These are phyloP conservation scores for Eupithecia tripunctaria DNA, from an alignment of 2,888 invertebrate genomes.

Conservation along the genomic window DNA sequence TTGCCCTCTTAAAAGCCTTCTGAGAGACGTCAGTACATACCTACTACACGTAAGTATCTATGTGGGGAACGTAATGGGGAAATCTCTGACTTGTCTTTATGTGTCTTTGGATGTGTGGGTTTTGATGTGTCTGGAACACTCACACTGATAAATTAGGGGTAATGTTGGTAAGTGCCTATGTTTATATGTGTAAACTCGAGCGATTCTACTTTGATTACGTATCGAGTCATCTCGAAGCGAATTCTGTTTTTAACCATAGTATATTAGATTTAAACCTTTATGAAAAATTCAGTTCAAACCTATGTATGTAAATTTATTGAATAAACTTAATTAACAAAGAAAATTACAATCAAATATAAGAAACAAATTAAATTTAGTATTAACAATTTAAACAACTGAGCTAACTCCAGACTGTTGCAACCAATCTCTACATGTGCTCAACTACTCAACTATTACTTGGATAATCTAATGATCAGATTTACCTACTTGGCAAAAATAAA, in stretches of 20 bases:
- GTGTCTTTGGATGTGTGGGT: constrained; percentile 30
- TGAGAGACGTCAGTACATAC: constrained; percentile 71
- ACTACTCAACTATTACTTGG: too few species aligned
- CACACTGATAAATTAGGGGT: constrained; percentile 3
- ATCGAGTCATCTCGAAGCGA: too few species aligned
- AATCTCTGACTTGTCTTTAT: constrained; percentile 49
- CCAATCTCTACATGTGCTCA: too few species aligned
- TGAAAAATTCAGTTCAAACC: not conserved
- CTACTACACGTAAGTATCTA: constrained; percentile 71
- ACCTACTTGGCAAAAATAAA: too few species aligned
- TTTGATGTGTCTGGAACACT: constrained; percentile 25
- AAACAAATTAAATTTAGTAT: too few species aligned
- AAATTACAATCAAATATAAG: too few species aligned
- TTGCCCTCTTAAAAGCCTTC: constrained; percentile 80
- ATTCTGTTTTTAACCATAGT: not conserved
- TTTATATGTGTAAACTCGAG: not conserved
- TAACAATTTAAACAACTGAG: too few species aligned
- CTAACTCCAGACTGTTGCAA: too few species aligned
- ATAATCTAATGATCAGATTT: too few species aligned
- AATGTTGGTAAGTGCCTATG: not conserved
- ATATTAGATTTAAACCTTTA: not conserved
- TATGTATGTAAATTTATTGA: not conserved
- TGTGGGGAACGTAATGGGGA: constrained; percentile 60
- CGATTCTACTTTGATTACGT: too few species aligned
- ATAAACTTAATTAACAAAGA: too few species aligned